Evolutionary conservation across 2,888 invertebrate genomes (phyloP).

Genomic region (Marasmarcha lunaedactyla): DNA sequence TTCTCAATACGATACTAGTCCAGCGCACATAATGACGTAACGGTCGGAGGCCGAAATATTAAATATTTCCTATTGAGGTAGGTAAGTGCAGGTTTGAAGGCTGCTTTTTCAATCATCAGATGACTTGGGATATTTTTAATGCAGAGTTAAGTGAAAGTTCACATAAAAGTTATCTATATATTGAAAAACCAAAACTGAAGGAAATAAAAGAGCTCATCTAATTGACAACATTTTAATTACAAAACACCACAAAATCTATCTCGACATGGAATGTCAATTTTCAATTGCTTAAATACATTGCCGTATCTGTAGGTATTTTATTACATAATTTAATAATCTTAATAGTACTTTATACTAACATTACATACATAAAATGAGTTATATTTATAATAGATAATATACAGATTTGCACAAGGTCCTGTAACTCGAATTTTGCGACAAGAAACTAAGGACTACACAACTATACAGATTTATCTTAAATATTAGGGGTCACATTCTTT

Average conservation of each 20-base stretch:
- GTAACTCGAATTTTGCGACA: slow-evolving; percentile 12
- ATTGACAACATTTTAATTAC: slow-evolving; percentile 71
- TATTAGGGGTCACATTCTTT: too few relatives aligned
- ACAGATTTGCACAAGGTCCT: slow-evolving; percentile 37
- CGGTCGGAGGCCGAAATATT: too few relatives aligned
- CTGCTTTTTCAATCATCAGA: too few relatives aligned
- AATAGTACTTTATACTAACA: slow-evolving; percentile 60
- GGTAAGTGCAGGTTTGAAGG: too few relatives aligned
- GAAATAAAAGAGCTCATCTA: slow-evolving; percentile 32
- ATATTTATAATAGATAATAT: slow-evolving; percentile 37
- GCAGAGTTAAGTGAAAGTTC: too few relatives aligned
- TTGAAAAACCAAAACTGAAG: background rate
- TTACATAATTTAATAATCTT: slow-evolving; percentile 52
- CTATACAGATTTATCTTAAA: background rate
- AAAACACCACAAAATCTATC: slow-evolving; percentile 69
- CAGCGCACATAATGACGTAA: too few relatives aligned
- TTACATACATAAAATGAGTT: slow-evolving; percentile 50
- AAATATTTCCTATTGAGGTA: too few relatives aligned
- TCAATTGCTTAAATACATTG: slow-evolving; percentile 62
- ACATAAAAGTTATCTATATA: too few relatives aligned
- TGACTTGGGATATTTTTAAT: too few relatives aligned
- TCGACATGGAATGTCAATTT: slow-evolving; percentile 55
- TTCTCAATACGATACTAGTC: too few relatives aligned
- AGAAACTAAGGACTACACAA: background rate
- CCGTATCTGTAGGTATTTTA: slow-evolving; percentile 50